These are phyloP conservation scores for Holacanthella duospinosa DNA, from an alignment of 2,888 invertebrate genomes.

Conservation along the genomic window DNA sequence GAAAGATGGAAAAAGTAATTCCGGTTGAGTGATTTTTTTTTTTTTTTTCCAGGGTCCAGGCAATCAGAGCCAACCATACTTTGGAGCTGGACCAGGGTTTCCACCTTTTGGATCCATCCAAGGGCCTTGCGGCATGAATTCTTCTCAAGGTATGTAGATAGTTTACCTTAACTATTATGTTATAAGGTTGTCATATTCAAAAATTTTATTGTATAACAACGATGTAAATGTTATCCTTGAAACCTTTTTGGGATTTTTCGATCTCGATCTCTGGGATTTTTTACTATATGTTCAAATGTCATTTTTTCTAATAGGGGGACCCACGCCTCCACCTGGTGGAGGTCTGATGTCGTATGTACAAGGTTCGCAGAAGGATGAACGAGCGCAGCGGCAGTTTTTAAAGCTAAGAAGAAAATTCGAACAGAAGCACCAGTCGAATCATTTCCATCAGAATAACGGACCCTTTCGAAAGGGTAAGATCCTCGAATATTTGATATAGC, in stretches of 20 bases:
- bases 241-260: no score
- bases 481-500: no score
- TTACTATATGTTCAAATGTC: not conserved
- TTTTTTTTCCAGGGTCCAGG: conserved; percentile 30
- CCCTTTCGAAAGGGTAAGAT: conserved; percentile 49
- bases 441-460: conserved; percentile 30
- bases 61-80: conserved; percentile 34
- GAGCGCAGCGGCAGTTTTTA: conserved; percentile 63
- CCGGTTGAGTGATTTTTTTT: not conserved
- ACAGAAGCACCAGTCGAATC: conserved; percentile 47
- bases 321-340: conserved; percentile 15
- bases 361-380: conserved; percentile 58
- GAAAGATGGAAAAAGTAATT: not conserved
- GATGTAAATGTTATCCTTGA: no score
- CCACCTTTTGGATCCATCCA: conserved; percentile 33
- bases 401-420: conserved; percentile 68
- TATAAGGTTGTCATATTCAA: no score
- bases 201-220: no score
- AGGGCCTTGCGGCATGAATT: conserved; percentile 33
- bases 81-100: conserved; percentile 34
- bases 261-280: no score
- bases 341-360: conserved; percentile 25
- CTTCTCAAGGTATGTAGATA: conserved; percentile 22
- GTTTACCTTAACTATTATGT: not conserved
- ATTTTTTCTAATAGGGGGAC: conserved; percentile 20